A percentile compares a stretch with the other conserved stretches of the same genome.
Conservation (phyloP, 1,140 invertebrate genomes). For the Macrostomum lignano region DNA sequence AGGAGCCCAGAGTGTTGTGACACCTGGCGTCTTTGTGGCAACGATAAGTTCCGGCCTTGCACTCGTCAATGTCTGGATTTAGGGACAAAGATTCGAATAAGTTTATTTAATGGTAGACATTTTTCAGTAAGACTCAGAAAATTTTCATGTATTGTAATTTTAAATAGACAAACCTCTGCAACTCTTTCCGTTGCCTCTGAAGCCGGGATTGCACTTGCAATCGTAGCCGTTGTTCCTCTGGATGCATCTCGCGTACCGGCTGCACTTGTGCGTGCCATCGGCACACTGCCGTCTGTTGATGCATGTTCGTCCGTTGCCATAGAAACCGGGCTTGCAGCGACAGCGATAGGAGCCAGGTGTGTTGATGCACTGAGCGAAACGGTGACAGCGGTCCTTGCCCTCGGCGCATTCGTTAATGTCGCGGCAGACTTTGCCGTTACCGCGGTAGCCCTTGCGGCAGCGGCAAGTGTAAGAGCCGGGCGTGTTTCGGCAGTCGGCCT, state of each 20-base stretch:
- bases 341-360: slow-evolving; percentile 5
- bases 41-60: neutral
- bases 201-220: slow-evolving; percentile 34
- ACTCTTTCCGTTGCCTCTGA: slow-evolving; percentile 12
- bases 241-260: slow-evolving; percentile 28
- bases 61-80: slow-evolving; percentile 5
- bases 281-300: slow-evolving; percentile 17
- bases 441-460: neutral
- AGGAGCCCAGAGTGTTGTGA: slow-evolving; percentile 2
- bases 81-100: too few species aligned
- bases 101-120: too few species aligned
- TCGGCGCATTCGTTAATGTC: slow-evolving; percentile 2
- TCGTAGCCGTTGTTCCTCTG: slow-evolving; percentile 11
- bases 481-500: slow-evolving; percentile 8
- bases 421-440: neutral
- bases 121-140: too few species aligned
- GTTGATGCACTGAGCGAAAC: slow-evolving; percentile 7
- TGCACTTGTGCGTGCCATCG: slow-evolving; percentile 30
- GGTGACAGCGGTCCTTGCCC: slow-evolving; percentile 5
- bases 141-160: too few species aligned
- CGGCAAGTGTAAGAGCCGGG: slow-evolving; percentile 3
- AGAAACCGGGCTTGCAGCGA: neutral
- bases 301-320: neutral
- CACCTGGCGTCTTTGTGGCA: slow-evolving; percentile 4
- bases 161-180: slow-evolving; percentile 14